A percentile compares a stretch with the other conserved stretches of the same genome.
Evolutionary conservation across 1,140 invertebrate genomes (phyloP).

Genomic region (Caerostris extrusa): DNA sequence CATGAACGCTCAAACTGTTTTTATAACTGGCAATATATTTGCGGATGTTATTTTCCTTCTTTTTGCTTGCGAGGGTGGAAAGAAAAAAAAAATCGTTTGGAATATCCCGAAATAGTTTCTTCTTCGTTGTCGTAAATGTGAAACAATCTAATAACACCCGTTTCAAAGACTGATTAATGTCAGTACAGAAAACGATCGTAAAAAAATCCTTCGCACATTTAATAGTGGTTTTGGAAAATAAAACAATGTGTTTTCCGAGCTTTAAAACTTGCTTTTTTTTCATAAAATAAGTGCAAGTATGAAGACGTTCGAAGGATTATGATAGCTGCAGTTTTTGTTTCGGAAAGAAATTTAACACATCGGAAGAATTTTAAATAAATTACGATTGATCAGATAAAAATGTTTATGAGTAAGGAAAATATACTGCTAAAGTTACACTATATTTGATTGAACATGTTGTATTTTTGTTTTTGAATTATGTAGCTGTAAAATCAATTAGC

Average conservation of each 20-base stretch:
- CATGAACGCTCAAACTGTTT: conserved; percentile 27
- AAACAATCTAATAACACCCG: conserved; percentile 44
- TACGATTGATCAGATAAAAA: neutral
- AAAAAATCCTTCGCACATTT: conserved; percentile 23
- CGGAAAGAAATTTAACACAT: conserved; percentile 1
- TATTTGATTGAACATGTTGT: too few species aligned
- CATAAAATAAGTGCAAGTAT: neutral
- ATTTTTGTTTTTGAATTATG: too few species aligned
- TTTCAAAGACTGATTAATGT: conserved; percentile 49
- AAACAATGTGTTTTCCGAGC: neutral
- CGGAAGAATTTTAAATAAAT: conserved; percentile 33
- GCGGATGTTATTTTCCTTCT: neutral
- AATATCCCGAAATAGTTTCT: conserved; percentile 20
- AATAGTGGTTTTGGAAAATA: conserved; percentile 44
- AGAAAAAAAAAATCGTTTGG: neutral
- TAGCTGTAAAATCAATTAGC: too few species aligned
- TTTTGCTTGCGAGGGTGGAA: neutral
- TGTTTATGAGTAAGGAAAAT: neutral
- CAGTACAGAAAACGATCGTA: neutral
- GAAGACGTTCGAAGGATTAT: neutral
- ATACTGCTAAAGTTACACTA: too few species aligned
- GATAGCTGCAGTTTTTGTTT: neutral
- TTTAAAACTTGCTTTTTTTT: neutral
- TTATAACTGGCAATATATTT: conserved; percentile 49
- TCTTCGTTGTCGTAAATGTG: conserved; percentile 10